A percentile compares a stretch with the other conserved stretches of the same genome.
phyloP scores from a whole-genome alignment of 2,797 vertebrate genomes.

The Falco berigora region DNA sequence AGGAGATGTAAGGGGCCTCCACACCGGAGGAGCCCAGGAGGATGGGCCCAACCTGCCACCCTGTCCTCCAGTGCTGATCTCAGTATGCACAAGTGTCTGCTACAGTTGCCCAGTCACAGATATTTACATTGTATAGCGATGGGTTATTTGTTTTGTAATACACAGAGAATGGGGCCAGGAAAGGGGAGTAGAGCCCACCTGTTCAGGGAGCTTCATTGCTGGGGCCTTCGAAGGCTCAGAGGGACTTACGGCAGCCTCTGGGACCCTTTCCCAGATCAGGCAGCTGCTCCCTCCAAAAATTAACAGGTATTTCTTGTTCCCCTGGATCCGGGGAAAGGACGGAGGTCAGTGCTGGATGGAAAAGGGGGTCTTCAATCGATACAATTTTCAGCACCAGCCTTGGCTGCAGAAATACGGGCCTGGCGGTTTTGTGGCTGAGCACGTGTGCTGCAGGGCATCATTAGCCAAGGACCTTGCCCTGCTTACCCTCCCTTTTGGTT shows the following conservation, averaged over 20 bases:
- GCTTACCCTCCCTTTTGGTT: not conserved
- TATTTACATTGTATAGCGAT: constrained; percentile 75
- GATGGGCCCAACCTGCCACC: constrained; percentile 16
- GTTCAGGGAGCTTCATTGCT: constrained; percentile 40
- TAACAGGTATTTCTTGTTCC: constrained; percentile 13
- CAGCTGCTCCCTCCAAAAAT: not conserved
- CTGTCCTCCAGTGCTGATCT: constrained; percentile 65
- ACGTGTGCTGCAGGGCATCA: not conserved
- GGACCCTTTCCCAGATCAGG: not conserved
- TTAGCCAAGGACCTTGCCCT: not conserved
- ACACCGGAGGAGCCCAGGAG: constrained; percentile 23
- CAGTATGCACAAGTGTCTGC: constrained; percentile 68
- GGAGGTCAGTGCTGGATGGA: constrained; percentile 20
- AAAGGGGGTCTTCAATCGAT: not conserved
- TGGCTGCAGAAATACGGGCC: constrained; percentile 4
- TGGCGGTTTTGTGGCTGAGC: not conserved
- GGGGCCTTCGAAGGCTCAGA: constrained; percentile 28
- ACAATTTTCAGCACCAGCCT: not conserved
- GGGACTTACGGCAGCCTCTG: not conserved
- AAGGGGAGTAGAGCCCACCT: constrained; percentile 49
- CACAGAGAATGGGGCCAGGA: constrained; percentile 61
- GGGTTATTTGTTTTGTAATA: constrained; percentile 71
- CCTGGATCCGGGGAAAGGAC: constrained; percentile 5
- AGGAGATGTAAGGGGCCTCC: constrained; percentile 82
- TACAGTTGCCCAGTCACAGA: constrained; percentile 70